phyloP scores from a whole-genome alignment of 1,140 invertebrate species.

The Lordiphosa stackelbergi region DNA sequence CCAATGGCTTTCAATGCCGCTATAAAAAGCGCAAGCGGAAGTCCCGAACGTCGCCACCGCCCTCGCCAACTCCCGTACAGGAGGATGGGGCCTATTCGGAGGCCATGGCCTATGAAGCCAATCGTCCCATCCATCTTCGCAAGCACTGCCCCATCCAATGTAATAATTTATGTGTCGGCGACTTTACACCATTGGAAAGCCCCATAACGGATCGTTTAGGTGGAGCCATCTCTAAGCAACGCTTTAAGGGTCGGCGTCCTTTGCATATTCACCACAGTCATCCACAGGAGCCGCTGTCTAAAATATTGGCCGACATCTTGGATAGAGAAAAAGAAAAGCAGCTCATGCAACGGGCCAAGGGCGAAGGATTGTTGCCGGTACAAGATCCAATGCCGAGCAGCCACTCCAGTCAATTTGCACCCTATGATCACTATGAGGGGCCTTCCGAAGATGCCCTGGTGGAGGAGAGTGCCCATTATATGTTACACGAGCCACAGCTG shows the following conservation, averaged over 20 bases:
- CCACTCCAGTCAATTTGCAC: slow-evolving; percentile 40
- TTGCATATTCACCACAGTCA: slow-evolving; percentile 19
- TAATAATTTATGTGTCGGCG: slow-evolving; percentile 25
- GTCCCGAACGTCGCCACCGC: slow-evolving; percentile 7
- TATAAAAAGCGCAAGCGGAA: slow-evolving; percentile 18
- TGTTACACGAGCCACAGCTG: slow-evolving; percentile 25
- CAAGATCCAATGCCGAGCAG: background rate
- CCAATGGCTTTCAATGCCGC: slow-evolving; percentile 17
- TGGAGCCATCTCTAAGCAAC: slow-evolving; percentile 53
- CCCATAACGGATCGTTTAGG: slow-evolving; percentile 41
- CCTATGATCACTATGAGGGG: slow-evolving; percentile 48
- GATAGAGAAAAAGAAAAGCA: slow-evolving; percentile 6
- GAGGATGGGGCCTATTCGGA: slow-evolving; percentile 22
- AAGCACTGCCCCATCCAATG: slow-evolving; percentile 7
- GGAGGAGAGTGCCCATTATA: slow-evolving; percentile 16
- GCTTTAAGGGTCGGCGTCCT: background rate
- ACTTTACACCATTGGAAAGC: slow-evolving; percentile 35
- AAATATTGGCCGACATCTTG: slow-evolving; percentile 16
- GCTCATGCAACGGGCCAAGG: slow-evolving; percentile 13
- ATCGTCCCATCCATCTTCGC: slow-evolving; percentile 17
- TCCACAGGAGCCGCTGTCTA: slow-evolving; percentile 33
- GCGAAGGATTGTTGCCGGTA: slow-evolving; percentile 13
- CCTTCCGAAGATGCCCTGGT: slow-evolving; percentile 54
- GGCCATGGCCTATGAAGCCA: slow-evolving; percentile 25
- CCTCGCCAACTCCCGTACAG: slow-evolving; percentile 9